Base-by-base conservation (phyloP, 2,113 vertebrate genomes). In the Chinchilla lanigera region DNA sequence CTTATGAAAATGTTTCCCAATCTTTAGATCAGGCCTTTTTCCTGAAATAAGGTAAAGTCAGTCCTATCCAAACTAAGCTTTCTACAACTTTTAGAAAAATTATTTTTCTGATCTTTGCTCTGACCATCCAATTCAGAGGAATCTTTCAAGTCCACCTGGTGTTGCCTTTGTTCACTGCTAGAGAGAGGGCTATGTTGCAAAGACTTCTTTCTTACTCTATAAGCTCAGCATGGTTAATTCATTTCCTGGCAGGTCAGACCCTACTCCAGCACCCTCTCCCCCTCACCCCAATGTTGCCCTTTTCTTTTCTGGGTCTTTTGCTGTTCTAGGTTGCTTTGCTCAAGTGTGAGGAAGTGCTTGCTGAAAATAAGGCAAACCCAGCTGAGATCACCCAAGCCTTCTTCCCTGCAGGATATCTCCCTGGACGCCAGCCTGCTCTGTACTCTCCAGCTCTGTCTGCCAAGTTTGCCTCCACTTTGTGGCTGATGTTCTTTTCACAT, bases 101-200 rank as follows among this genome's bases (percentile, higher is more conserved):
- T 92, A 14, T 33, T 80, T 83, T 94, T 80, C 80, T 61, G 90
- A 85, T 61, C 44, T 88, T 86, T 89, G 44, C 28, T 16, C 24
- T 75, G n/a, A 60, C 7, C 52, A 30, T 67, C 61, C 52, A 85
- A 63, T 71, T 78, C 24, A 4, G 52, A 54, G 4, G 14, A 28
- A 80, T 63, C 33, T 47, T 82, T 56, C 20, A 87, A 67, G 35
- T 73, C 30, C 0, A 14, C 44, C 17, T 67, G 28, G 2, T 67
- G 24, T 28, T 80, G 12, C 24, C 56, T 92, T 96, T 83, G 44
- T 26, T 93, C 19, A 52, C 7, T 50, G 54, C 63, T 8, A 30
- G 4, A 47, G 10, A 85, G 33, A 83, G 4, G 16, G 1, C 26
- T 90, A 2, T 78, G 13, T 58, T 87, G 22, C 26, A 28, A 86